These are phyloP conservation scores for Orthonychiurus folsomi DNA, from an alignment of 2,888 invertebrate genomes.

Conservation along the genomic window DNA sequence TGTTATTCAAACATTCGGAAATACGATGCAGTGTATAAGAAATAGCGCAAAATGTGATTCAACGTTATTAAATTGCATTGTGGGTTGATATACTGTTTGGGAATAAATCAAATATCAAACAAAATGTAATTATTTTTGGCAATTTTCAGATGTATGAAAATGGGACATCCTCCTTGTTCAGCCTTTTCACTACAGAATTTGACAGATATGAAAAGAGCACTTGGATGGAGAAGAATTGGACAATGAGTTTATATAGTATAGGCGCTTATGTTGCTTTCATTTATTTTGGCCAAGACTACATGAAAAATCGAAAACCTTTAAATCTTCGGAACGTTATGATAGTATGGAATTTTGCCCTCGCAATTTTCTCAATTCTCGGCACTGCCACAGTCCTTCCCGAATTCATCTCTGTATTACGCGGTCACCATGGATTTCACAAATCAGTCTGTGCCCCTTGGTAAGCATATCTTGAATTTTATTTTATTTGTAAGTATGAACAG, in stretches of 20 bases:
- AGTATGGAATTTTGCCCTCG: conserved; percentile 85
- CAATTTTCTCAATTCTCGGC: conserved; percentile 88
- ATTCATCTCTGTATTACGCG: conserved; percentile 67
- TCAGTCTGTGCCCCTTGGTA: conserved; percentile 90
- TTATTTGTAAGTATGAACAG: not conserved
- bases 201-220: conserved; percentile 76
- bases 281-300: conserved; percentile 85
- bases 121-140: not conserved
- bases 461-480: conserved; percentile 16
- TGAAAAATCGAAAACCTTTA: conserved; percentile 85
- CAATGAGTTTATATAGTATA: conserved; percentile 77
- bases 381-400: conserved; percentile 82
- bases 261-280: conserved; percentile 88
- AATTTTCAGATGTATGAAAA: conserved; percentile 21
- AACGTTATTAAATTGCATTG: no score
- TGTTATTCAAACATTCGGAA: no score
- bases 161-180: conserved; percentile 9
- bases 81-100: no score
- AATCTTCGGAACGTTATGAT: conserved; percentile 77
- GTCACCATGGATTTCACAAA: conserved; percentile 83
- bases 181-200: conserved; percentile 53
- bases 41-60: no score
- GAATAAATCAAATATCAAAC: no score
- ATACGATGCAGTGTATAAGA: no score
- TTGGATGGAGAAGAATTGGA: conserved; percentile 97